Percentiles rank a stretch among this genome's conserved stretches.
Conservation (phyloP, 1,140 invertebrate genomes). For the Drosophila punjabiensis region DNA sequence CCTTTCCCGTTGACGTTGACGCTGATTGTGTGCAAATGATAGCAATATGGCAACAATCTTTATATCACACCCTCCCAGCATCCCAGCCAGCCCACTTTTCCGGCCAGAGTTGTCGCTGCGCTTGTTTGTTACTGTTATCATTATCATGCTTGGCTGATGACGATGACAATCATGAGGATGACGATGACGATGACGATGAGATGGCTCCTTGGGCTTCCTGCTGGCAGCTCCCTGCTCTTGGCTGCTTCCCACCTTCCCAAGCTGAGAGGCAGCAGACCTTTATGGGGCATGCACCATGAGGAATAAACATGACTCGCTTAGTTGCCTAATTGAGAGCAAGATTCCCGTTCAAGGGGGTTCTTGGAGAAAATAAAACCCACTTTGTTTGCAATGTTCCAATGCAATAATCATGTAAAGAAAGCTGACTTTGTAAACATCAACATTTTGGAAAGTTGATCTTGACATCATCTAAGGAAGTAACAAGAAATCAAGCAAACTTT, state of each 20-base stretch:
- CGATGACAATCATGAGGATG: slow-evolving; percentile 30
- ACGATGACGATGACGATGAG: slow-evolving; percentile 14
- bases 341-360: neutral
- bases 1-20: slow-evolving; percentile 45
- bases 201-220: neutral
- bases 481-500: too few species aligned
- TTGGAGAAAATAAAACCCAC: neutral
- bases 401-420: neutral
- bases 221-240: neutral
- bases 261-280: neutral
- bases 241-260: neutral
- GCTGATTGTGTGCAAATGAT: slow-evolving; percentile 82
- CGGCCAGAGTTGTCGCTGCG: slow-evolving; percentile 41
- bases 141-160: slow-evolving; percentile 64
- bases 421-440: neutral
- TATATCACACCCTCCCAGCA: slow-evolving; percentile 46
- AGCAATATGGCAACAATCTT: slow-evolving; percentile 83
- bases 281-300: neutral
- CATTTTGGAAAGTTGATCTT: neutral
- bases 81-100: slow-evolving; percentile 10
- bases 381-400: neutral
- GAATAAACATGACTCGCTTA: slow-evolving; percentile 22
- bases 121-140: slow-evolving; percentile 60
- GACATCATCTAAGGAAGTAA: neutral
- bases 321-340: slow-evolving; percentile 35